Conservation (phyloP, 2,797 vertebrate genomes). For the Hirundo rustica region DNA sequence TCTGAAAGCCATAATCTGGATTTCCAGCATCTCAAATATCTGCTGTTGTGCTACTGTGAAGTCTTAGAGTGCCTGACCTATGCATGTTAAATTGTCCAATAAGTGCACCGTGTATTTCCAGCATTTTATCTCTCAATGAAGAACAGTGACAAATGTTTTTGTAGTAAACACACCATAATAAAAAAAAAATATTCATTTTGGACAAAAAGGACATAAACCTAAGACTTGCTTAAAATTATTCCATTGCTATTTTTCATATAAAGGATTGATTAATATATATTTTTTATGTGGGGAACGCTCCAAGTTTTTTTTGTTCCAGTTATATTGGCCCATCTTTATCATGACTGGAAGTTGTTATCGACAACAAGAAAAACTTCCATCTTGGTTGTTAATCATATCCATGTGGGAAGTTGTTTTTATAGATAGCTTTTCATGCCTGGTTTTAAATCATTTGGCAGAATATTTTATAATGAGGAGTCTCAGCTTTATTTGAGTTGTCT, state of each 20-base stretch:
- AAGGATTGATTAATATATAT: neutral
- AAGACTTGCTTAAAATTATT: constrained; percentile 33
- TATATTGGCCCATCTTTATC: constrained; percentile 19
- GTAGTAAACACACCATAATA: constrained; percentile 7
- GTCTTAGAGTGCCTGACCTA: constrained; percentile 19
- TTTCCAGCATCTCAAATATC: constrained; percentile 22
- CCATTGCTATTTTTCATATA: neutral
- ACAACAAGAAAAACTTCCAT: constrained; percentile 38
- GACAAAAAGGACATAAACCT: constrained; percentile 21
- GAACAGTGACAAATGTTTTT: constrained; percentile 52
- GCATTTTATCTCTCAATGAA: constrained; percentile 55
- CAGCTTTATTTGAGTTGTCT: constrained; percentile 26
- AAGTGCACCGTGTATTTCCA: constrained; percentile 6
- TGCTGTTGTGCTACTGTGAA: constrained; percentile 27
- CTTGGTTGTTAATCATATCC: constrained; percentile 47
- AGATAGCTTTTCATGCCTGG: constrained; percentile 30
- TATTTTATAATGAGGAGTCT: constrained; percentile 58
- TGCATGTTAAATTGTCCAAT: constrained; percentile 22
- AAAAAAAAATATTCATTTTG: constrained; percentile 27
- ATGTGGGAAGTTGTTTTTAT: constrained; percentile 46
- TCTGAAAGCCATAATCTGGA: constrained; percentile 39
- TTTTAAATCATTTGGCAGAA: constrained; percentile 47
- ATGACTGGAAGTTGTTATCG: constrained; percentile 48
- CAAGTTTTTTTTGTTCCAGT: neutral
- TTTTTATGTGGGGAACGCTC: neutral